Evolutionary conservation across 2,797 vertebrate species (phyloP).

Genomic region (Rachycentron canadum): DNA sequence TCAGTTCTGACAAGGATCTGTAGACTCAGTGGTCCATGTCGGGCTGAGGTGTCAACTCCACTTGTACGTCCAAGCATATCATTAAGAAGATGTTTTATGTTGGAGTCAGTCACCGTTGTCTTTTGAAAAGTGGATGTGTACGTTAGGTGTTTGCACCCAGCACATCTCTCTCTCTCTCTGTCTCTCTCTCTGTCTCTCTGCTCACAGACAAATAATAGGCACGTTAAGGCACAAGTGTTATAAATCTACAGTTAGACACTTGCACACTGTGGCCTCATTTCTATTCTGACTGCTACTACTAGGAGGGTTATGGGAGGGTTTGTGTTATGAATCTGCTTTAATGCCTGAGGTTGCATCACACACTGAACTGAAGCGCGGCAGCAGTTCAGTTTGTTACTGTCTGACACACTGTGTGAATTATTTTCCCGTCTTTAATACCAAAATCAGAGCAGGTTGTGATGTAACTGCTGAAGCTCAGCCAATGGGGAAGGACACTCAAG

Average conservation of each 20-base stretch:
- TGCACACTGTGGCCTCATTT: constrained; percentile 48
- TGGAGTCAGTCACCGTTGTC: constrained; percentile 52
- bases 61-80: constrained; percentile 67
- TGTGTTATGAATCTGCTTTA: constrained; percentile 30
- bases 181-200: constrained; percentile 40
- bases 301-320: constrained; percentile 19
- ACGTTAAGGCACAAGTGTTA: constrained; percentile 42
- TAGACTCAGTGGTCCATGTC: constrained; percentile 63
- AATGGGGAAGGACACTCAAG: constrained; percentile 38
- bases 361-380: constrained; percentile 26
- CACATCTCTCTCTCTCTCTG: no score
- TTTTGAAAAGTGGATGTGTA: constrained; percentile 33
- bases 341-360: constrained; percentile 57
- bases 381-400: constrained; percentile 33
- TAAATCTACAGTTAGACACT: constrained; percentile 43
- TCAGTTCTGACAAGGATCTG: constrained; percentile 68
- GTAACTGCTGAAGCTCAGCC: constrained; percentile 67
- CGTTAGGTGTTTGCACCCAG: constrained; percentile 32
- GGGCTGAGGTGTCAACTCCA: constrained; percentile 62
- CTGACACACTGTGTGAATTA: constrained; percentile 45
- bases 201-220: neutral
- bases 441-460: constrained; percentile 63
- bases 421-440: constrained; percentile 40
- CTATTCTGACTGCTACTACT: constrained; percentile 24
- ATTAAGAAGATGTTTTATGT: constrained; percentile 69